Conservation (phyloP, 1,140 invertebrate genomes). For the Bathynomus jamesi region DNA sequence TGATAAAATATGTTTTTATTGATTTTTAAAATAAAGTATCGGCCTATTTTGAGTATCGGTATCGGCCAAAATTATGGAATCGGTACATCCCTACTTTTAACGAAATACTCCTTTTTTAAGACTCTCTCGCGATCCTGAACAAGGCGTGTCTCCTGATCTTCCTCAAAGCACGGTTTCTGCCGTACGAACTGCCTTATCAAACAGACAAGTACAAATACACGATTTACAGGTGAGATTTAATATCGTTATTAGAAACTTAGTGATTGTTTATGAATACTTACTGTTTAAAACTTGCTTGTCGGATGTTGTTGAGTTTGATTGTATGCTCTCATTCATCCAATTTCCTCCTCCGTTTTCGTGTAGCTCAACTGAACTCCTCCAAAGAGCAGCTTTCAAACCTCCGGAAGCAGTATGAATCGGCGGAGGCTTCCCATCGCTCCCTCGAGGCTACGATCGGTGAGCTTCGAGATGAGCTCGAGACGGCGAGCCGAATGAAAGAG, state of each 20-base stretch:
- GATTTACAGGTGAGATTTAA: conserved; percentile 36
- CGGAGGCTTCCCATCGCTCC: conserved; percentile 20
- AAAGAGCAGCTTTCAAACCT: conserved; percentile 30
- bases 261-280: too few species aligned
- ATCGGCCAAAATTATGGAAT: too few species aligned
- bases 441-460: conserved; percentile 30
- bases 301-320: neutral
- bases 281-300: too few species aligned
- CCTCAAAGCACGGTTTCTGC: conserved; percentile 35
- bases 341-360: neutral
- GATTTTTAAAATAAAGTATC: too few species aligned
- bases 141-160: conserved; percentile 30
- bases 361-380: conserved; percentile 31
- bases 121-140: conserved; percentile 28
- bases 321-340: neutral
- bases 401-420: conserved; percentile 31
- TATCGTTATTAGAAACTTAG: too few species aligned
- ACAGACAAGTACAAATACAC: conserved; percentile 33
- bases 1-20: too few species aligned
- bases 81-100: too few species aligned
- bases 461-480: conserved; percentile 33
- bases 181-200: conserved; percentile 31
- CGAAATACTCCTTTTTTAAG: conserved; percentile 7
- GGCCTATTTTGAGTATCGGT: too few species aligned
- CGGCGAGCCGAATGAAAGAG: conserved; percentile 19